Conservation (phyloP, 2,888 invertebrate genomes). For the Heliconius aoede region DNA sequence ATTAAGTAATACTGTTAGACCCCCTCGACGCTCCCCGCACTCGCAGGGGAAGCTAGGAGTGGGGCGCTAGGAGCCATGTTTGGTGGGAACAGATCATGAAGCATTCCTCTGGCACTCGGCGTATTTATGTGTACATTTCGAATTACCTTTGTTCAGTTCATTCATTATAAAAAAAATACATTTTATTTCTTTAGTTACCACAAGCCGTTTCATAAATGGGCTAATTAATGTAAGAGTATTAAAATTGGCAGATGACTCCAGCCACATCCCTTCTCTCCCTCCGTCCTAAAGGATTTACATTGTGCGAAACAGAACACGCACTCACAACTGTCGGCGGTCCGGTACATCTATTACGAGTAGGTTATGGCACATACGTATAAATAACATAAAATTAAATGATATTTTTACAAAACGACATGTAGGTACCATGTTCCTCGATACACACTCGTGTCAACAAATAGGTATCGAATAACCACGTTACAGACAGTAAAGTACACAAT, state of each 20-base stretch:
- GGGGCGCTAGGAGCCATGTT: constrained; percentile 55
- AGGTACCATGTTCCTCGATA: constrained; percentile 56
- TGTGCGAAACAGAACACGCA: constrained; percentile 50
- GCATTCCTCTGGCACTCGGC: constrained; percentile 37
- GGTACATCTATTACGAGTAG: constrained; percentile 60
- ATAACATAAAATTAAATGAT: constrained; percentile 65
- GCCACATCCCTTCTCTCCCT: constrained; percentile 36
- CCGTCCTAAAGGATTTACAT: constrained; percentile 41
- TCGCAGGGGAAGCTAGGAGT: constrained; percentile 47
- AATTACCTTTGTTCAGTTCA: constrained; percentile 14
- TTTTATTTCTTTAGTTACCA: constrained; percentile 12
- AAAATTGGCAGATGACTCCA: constrained; percentile 43
- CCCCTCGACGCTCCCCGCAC: constrained; percentile 62
- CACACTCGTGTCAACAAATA: constrained; percentile 46
- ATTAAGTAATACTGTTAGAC: constrained; percentile 81
- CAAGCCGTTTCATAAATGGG: constrained; percentile 18
- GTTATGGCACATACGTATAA: constrained; percentile 78
- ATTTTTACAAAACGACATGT: constrained; percentile 62
- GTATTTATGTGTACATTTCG: constrained; percentile 36
- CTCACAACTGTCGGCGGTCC: constrained; percentile 60
- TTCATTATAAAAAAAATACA: not conserved
- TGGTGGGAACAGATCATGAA: constrained; percentile 51
- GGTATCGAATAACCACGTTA: constrained; percentile 50
- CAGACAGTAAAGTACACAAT: constrained; percentile 50
- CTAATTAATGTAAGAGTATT: constrained; percentile 41